These are phyloP conservation scores for Hestina assimilis DNA, from an alignment of 1,140 invertebrate genomes.

Conservation along the genomic window DNA sequence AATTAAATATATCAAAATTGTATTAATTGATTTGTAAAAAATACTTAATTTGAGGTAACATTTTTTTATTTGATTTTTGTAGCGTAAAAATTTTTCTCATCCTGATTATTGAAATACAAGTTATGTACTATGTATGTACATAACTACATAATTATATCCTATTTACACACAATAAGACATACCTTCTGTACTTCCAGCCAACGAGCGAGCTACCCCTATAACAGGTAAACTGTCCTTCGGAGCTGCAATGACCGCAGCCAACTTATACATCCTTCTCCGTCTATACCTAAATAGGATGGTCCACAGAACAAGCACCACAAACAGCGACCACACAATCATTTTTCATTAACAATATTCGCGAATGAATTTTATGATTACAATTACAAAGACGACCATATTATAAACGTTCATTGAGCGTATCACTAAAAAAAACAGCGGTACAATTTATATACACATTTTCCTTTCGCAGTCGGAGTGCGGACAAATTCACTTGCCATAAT, in stretches of 20 bases:
- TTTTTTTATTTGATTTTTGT: background rate
- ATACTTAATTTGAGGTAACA: background rate
- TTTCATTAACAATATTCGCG: background rate
- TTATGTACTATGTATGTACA: background rate
- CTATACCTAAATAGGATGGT: conserved; percentile 39
- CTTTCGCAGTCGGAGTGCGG: conserved; percentile 21
- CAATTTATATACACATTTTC: conserved; percentile 45
- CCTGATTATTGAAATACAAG: background rate
- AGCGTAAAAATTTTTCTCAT: too few relatives aligned
- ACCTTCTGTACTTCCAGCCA: conserved; percentile 50
- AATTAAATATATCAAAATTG: too few relatives aligned
- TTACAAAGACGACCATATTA: conserved; percentile 1
- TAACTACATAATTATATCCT: too few relatives aligned
- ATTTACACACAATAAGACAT: background rate
- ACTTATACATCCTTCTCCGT: conserved; percentile 48
- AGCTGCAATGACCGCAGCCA: conserved; percentile 37
- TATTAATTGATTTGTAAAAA: too few relatives aligned
- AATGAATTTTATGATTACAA: too few relatives aligned
- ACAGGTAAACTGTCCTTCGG: conserved; percentile 34
- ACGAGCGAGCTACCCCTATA: conserved; percentile 43
- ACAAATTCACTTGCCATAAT: conserved; percentile 33
- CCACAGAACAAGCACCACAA: conserved; percentile 39
- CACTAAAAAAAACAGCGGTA: conserved; percentile 15
- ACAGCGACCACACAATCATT: conserved; percentile 44
- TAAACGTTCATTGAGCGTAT: conserved; percentile 16